Conservation (phyloP, 2,797 vertebrate species). For the Naso thynnoides region DNA sequence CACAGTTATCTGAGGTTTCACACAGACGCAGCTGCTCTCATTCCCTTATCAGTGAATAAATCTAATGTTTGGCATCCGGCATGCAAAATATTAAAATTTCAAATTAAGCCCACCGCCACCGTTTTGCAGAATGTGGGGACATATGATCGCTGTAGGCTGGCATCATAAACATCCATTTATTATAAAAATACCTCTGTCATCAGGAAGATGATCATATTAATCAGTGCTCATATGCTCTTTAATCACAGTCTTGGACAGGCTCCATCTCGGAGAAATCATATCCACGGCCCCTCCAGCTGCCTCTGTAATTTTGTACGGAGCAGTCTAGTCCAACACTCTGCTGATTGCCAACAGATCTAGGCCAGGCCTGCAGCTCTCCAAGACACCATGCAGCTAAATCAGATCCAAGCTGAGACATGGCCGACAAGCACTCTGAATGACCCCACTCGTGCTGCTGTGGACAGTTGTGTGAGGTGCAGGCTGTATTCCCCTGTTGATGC, state of each 20-base stretch:
- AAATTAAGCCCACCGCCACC: constrained; percentile 50
- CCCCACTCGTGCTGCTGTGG: constrained; percentile 24
- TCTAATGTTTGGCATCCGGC: constrained; percentile 55
- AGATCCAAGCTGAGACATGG: constrained; percentile 27
- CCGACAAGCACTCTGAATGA: constrained; percentile 38
- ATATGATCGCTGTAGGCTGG: constrained; percentile 55
- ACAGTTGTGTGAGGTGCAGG: constrained; percentile 20
- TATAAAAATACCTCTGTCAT: constrained; percentile 76
- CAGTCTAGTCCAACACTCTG: constrained; percentile 42
- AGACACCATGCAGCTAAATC: constrained; percentile 48
- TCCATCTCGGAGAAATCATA: constrained; percentile 71
- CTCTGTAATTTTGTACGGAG: constrained; percentile 58
- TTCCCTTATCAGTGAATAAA: constrained; percentile 55
- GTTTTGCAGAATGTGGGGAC: constrained; percentile 39
- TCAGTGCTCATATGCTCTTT: constrained; percentile 81
- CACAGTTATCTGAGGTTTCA: constrained; percentile 67
- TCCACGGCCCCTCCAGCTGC: constrained; percentile 62
- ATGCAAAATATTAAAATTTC: constrained; percentile 62
- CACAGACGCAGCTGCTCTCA: constrained; percentile 56
- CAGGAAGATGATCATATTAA: constrained; percentile 77
- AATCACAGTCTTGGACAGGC: constrained; percentile 77
- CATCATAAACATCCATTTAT: constrained; percentile 77
- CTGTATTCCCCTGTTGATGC: not conserved
- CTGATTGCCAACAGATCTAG: constrained; percentile 71
- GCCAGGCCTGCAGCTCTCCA: constrained; percentile 50